A percentile compares a stretch with the other conserved stretches of the same genome.
phyloP scores from a whole-genome alignment of 2,888 invertebrate species.

The Drymonia ruficornis region DNA sequence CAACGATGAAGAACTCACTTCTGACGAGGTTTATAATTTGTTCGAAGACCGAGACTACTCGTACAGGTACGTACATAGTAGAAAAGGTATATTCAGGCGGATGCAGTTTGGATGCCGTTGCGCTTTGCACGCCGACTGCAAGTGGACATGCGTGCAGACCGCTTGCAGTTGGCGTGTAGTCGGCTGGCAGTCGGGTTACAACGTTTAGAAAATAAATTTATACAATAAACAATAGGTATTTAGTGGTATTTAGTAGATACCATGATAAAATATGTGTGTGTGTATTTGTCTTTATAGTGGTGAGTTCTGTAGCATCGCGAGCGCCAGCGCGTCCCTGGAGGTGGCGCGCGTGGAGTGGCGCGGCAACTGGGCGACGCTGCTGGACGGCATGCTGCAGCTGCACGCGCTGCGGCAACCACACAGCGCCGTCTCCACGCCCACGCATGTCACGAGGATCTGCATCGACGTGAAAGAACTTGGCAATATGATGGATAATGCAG shows the following conservation, averaged over 20 bases:
- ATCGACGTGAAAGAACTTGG: constrained; percentile 38
- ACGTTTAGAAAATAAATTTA: no score
- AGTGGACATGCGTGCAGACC: no score
- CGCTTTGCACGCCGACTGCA: constrained; percentile 4
- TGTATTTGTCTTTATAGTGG: no score
- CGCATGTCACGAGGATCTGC: constrained; percentile 44
- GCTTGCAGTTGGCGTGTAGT: no score
- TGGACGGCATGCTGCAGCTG: constrained; percentile 93
- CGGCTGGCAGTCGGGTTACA: no score
- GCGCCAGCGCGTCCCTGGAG: constrained; percentile 34
- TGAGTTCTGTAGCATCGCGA: constrained; percentile 46
- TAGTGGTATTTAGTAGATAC: no score
- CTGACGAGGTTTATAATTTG: constrained; percentile 42
- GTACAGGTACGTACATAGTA: constrained; percentile 29
- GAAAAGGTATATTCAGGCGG: constrained; percentile 2
- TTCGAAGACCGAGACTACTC: constrained; percentile 38
- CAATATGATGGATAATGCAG: constrained; percentile 1
- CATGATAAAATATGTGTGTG: no score
- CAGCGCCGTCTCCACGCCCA: constrained; percentile 86
- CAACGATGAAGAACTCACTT: constrained; percentile 10
- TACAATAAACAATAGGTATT: no score
- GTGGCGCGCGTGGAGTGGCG: constrained; percentile 83
- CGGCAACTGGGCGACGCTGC: constrained; percentile 91
- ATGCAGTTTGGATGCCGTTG: constrained; percentile 17
- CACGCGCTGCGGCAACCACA: constrained; percentile 85